Evolutionary conservation across 2,113 vertebrate genomes (phyloP), one percentile per base, ranked within the genome.

Genomic region (Ictidomys tridecemlineatus): DNA sequence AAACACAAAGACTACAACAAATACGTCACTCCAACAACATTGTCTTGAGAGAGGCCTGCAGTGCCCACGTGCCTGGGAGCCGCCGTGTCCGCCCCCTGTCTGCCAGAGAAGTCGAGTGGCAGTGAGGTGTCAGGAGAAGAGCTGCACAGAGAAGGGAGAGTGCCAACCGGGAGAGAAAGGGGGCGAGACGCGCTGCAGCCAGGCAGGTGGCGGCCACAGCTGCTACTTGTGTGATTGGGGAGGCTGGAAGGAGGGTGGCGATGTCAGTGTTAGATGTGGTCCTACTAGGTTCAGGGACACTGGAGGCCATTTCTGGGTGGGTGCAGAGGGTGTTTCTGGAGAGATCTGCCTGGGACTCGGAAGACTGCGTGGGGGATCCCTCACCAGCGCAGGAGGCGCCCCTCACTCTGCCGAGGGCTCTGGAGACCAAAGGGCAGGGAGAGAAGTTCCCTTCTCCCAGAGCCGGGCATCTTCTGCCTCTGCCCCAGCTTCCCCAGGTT

Each of bases 141-240:
- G 45, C 6, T n/a, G 48, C 16, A 16, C 4, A 30, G 30, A 84
- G 28, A 51, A 51, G 48, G 48, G 48, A 51, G 48, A 51, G 2
- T 51, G 48, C 12, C 48, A 11, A 11, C 10, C 48, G 48, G 48
- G 11, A 51, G 8, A 24, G 1, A 8, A 7, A 37, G 16, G 34
- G 2, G 14, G 69, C 4, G n/a, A 0, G 34, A 16, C 13, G 12
- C 1, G 30, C 18, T 5, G 1, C 26, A n/a, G 42, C 67, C 24
- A 16, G 30, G 39, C 42, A n/a, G 48, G 28, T 17, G 20, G 34
- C 10, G 32, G 12, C 32, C 53, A 78, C 20, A 9, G 18, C 0
- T 20, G 20, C 28, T 4, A 18, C 5, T 30, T 14, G 0, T 2
- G 20, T 17, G 1, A 13, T 0, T 2, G 20, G 30, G 4, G 53